Base-by-base conservation (phyloP, 2,888 invertebrate species). In the Clivina fossor region DNA sequence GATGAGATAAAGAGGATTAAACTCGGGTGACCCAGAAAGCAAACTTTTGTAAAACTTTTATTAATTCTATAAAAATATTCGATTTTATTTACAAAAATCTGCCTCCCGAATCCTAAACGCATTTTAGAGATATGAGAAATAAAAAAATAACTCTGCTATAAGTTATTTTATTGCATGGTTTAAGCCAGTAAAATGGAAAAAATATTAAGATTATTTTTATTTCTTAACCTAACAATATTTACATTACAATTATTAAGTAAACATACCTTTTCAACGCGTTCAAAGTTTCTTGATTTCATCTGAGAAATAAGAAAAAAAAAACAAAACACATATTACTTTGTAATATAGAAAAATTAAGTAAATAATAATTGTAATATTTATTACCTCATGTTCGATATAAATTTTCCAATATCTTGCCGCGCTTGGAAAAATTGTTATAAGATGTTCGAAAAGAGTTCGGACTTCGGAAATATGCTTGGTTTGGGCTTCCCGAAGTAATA, bases 321-420 rank as follows among this genome's bases (percentile, higher is more conserved):
- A 43, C 35, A 30, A 50, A 53, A 18, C 49, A 44, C 35, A 49
- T 46, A 33, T 16, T 7, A 37, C 26, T 51, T 44, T 16, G 22
- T 50, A 60, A n/a, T 38, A 47, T 37, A 8, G 16, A 18, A 26
- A 24, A 32, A 4, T 37, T 22, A 2, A 9, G 8, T 3, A 38
- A n/a, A 11, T 50, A 9, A 2, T 37, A 7, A 9, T 47, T 37
- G 18, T 9, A 30, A 13, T 11, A 48, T 30, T 28, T 58, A 66
- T 69, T 75, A 92, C 91, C 87, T 97, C 96, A 77, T 95, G 94
- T 71, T 97, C 96, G 65, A 97, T 96, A 76, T 95, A 99, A 64
- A 97, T 92, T 77, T 96, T 95, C 99, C 99, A 99, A 72, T 92
- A 99, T 56, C 96, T 83, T 2, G 98, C 99, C 3, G 96, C 92